Evolutionary conservation across 2,888 invertebrate species (phyloP).

Genomic region (Seladonia tumulorum): DNA sequence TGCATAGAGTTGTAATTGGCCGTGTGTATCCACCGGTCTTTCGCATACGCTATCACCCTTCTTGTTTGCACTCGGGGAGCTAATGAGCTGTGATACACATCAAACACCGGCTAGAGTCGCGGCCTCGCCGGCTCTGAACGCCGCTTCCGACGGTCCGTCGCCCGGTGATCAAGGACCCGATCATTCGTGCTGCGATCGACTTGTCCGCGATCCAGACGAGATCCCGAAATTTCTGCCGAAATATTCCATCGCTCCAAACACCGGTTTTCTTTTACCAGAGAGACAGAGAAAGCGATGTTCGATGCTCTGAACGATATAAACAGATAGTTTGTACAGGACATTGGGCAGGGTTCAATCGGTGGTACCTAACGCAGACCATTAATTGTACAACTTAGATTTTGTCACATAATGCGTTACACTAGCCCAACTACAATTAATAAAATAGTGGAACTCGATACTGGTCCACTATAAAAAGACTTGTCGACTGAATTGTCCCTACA

Average conservation of each 20-base stretch:
- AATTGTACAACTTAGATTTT: not conserved
- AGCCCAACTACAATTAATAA: too few relatives aligned
- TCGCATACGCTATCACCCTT: conserved; percentile 75
- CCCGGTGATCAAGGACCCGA: conserved; percentile 52
- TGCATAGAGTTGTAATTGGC: conserved; percentile 83
- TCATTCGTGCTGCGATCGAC: conserved; percentile 46
- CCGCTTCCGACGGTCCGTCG: conserved; percentile 72
- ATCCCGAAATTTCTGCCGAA: not conserved
- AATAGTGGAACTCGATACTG: too few relatives aligned
- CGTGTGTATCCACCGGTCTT: conserved; percentile 76
- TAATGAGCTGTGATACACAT: conserved; percentile 84
- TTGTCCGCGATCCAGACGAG: conserved; percentile 20
- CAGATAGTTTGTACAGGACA: not conserved
- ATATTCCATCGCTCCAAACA: not conserved
- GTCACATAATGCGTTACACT: not conserved
- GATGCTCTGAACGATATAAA: not conserved
- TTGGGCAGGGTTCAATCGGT: not conserved
- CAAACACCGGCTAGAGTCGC: conserved; percentile 77
- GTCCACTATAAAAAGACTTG: too few relatives aligned
- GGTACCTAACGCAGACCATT: too few relatives aligned
- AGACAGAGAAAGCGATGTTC: not conserved
- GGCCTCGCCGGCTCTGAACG: conserved; percentile 50
- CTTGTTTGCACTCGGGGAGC: conserved; percentile 80
- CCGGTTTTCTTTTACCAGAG: not conserved
- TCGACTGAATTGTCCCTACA: too few relatives aligned